phyloP scores from a whole-genome alignment of 2,888 invertebrate species.

The Nemurella pictetii region DNA sequence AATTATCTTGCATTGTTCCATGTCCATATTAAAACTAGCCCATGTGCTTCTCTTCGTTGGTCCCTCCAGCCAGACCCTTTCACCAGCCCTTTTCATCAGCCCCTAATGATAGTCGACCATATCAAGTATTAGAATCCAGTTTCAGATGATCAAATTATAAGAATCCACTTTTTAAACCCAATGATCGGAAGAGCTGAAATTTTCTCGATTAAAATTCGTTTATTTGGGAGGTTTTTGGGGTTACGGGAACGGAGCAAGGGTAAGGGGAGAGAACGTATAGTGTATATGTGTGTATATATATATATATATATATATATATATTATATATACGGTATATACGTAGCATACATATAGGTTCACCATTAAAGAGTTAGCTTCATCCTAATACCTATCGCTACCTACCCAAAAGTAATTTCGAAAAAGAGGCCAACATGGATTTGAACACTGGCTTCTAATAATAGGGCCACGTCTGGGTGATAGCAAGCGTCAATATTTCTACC shows the following conservation, averaged over 20 bases:
- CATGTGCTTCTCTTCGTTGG: too few relatives aligned
- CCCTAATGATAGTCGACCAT: conserved; percentile 11
- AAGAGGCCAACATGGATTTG: conserved; percentile 2
- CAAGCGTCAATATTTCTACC: not conserved
- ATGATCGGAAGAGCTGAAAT: conserved; percentile 29
- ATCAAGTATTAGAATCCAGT: conserved; percentile 28
- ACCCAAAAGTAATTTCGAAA: conserved; percentile 15
- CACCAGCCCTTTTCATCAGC: conserved; percentile 7
- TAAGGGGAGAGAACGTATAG: not conserved
- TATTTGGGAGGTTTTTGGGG: conserved; percentile 2
- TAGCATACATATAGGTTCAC: too few relatives aligned
- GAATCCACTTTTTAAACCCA: conserved; percentile 33
- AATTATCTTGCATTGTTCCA: conserved; percentile 24
- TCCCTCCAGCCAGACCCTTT: not conserved
- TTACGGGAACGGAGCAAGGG: not conserved
- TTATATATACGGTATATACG: too few relatives aligned
- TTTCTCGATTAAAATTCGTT: conserved; percentile 34
- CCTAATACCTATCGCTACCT: conserved; percentile 5
- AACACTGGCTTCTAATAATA: not conserved
- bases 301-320: too few relatives aligned
- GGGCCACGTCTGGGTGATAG: not conserved
- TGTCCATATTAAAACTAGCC: not conserved
- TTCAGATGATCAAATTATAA: conserved; percentile 34
- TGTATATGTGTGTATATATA: too few relatives aligned
- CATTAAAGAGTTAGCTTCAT: not conserved